Conservation (phyloP, 1,140 invertebrate species). For the Apis dorsata region DNA sequence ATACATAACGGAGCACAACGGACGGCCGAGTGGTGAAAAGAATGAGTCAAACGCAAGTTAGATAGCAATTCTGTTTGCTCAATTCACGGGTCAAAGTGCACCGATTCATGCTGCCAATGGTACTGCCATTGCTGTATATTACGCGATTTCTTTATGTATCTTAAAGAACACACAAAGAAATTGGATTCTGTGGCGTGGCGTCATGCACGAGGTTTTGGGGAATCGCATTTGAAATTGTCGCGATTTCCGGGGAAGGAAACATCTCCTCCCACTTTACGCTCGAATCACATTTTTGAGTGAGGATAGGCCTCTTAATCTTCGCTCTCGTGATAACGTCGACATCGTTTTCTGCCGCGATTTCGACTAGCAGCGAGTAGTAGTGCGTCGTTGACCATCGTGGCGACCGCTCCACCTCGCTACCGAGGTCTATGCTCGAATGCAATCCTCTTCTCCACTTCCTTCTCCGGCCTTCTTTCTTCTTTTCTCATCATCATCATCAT, state of each 20-base stretch:
- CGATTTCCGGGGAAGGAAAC: background rate
- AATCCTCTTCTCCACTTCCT: background rate
- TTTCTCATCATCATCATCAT: background rate
- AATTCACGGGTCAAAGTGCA: slow-evolving; percentile 66
- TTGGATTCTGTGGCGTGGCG: slow-evolving; percentile 67
- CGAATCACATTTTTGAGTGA: slow-evolving; percentile 23
- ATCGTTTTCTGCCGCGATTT: slow-evolving; percentile 51
- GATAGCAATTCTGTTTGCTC: slow-evolving; percentile 65
- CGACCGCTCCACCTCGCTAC: slow-evolving; percentile 49
- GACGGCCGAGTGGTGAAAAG: background rate
- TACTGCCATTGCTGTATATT: background rate
- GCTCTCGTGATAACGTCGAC: slow-evolving; percentile 48
- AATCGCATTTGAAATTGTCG: background rate
- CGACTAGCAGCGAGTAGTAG: slow-evolving; percentile 32
- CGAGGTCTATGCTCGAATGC: slow-evolving; percentile 33
- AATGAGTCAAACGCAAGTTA: slow-evolving; percentile 27
- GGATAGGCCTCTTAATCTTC: slow-evolving; percentile 55
- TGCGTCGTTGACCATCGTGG: slow-evolving; percentile 59
- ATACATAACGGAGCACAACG: background rate
- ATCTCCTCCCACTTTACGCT: background rate
- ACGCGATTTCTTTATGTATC: background rate
- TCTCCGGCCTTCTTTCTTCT: background rate
- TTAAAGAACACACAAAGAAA: slow-evolving; percentile 45
- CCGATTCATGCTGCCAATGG: background rate
- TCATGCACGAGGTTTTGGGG: background rate